phyloP scores from a whole-genome alignment of 1,140 invertebrate species.

The Sarcophaga bullata region DNA sequence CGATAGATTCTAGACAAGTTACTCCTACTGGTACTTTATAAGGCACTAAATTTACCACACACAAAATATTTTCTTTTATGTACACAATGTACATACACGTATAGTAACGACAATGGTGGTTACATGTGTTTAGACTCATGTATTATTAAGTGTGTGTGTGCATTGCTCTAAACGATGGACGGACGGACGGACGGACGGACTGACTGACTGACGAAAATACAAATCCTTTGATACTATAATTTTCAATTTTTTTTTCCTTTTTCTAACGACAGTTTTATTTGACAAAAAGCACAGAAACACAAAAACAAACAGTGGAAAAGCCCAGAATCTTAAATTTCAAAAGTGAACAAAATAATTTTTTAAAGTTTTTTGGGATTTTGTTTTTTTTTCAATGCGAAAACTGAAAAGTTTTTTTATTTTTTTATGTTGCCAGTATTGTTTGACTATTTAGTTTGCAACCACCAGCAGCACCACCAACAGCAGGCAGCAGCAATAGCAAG shows the following conservation, averaged over 20 bases:
- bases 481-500: not conserved
- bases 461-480: too few species aligned
- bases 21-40: not conserved
- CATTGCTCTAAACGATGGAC: too few species aligned
- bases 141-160: too few species aligned
- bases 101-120: too few species aligned
- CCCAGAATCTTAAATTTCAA: too few species aligned
- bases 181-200: not conserved
- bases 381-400: not conserved
- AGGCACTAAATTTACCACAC: not conserved
- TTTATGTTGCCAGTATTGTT: too few species aligned
- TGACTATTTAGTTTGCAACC: too few species aligned
- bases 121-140: too few species aligned
- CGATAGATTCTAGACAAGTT: not conserved
- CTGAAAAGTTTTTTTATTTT: too few species aligned
- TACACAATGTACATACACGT: too few species aligned
- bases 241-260: not conserved
- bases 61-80: not conserved
- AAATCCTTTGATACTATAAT: conserved; percentile 15
- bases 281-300: not conserved
- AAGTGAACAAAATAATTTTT: not conserved
- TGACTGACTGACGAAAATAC: not conserved
- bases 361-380: not conserved
- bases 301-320: too few species aligned
- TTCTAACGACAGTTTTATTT: not conserved